These are phyloP conservation scores for Porites divaricata DNA, from an alignment of 92 coral and sea anemone genomes.

Conservation along the genomic window DNA sequence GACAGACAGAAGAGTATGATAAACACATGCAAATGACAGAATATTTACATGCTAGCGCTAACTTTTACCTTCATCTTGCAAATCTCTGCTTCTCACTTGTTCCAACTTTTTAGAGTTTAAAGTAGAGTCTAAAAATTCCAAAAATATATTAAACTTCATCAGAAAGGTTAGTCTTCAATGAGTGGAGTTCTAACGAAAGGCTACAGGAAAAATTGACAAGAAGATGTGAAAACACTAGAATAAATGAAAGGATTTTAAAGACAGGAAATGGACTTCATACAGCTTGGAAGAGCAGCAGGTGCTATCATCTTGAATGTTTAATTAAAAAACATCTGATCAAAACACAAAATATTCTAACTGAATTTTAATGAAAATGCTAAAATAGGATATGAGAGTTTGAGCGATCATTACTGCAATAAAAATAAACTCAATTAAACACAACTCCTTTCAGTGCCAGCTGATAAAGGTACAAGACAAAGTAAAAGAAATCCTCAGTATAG, in stretches of 20 bases:
- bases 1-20: slow-evolving; percentile 19
- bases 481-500: neutral
- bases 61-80: slow-evolving; percentile 25
- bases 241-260: slow-evolving; percentile 25
- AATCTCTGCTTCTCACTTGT: slow-evolving; percentile 17
- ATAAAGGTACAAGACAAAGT: neutral
- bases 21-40: slow-evolving; percentile 7
- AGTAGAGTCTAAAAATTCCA: slow-evolving; percentile 33
- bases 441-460: neutral
- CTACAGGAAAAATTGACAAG: neutral
- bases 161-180: neutral
- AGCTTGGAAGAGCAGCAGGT: slow-evolving; percentile 48
- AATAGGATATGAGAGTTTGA: neutral
- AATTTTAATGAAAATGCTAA: neutral
- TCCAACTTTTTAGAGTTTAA: slow-evolving; percentile 35
- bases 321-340: slow-evolving; percentile 35
- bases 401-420: neutral
- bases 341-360: slow-evolving; percentile 3
- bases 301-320: slow-evolving; percentile 17
- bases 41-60: neutral
- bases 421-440: neutral
- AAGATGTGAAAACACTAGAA: neutral
- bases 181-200: too few relatives aligned
- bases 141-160: slow-evolving; percentile 8
- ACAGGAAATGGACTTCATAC: slow-evolving; percentile 39